These are phyloP conservation scores for Nymphalis io DNA, from an alignment of 1,140 invertebrate genomes.

Conservation along the genomic window DNA sequence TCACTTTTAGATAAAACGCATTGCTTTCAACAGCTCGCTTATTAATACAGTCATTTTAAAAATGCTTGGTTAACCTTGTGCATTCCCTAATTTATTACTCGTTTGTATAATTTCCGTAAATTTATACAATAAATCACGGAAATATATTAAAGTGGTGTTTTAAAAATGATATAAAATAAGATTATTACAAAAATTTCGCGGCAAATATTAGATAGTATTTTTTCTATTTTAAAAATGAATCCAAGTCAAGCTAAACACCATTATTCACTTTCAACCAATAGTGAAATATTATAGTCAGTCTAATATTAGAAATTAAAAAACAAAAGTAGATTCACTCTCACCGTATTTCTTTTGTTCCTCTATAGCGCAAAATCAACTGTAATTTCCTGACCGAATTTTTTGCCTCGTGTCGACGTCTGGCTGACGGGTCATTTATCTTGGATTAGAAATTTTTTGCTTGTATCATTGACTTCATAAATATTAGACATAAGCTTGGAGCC, in stretches of 20 bases:
- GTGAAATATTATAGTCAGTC: conserved; percentile 5
- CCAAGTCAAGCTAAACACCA: not conserved
- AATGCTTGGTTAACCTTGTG: conserved; percentile 19
- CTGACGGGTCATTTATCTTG: conserved; percentile 56
- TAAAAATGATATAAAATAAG: no score
- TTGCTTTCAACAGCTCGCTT: conserved; percentile 19
- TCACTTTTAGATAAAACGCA: conserved; percentile 27
- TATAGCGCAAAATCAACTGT: conserved; percentile 56
- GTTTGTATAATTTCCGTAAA: not conserved
- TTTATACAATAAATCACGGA: no score
- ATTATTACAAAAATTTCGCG: no score
- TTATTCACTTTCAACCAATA: not conserved
- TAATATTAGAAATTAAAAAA: conserved; percentile 14
- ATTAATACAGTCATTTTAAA: conserved; percentile 24
- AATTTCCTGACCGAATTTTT: conserved; percentile 65
- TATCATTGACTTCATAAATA: conserved; percentile 14
- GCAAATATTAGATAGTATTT: no score
- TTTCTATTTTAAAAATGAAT: no score
- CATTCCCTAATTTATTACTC: conserved; percentile 13
- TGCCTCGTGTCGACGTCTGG: conserved; percentile 41
- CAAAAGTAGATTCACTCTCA: conserved; percentile 59
- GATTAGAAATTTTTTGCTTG: conserved; percentile 49
- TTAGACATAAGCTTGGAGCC: not conserved
- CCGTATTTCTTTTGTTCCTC: conserved; percentile 57
- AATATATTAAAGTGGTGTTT: no score